These are phyloP conservation scores for Zaprionus bogoriensis DNA, from an alignment of 2,888 invertebrate genomes.

Conservation along the genomic window DNA sequence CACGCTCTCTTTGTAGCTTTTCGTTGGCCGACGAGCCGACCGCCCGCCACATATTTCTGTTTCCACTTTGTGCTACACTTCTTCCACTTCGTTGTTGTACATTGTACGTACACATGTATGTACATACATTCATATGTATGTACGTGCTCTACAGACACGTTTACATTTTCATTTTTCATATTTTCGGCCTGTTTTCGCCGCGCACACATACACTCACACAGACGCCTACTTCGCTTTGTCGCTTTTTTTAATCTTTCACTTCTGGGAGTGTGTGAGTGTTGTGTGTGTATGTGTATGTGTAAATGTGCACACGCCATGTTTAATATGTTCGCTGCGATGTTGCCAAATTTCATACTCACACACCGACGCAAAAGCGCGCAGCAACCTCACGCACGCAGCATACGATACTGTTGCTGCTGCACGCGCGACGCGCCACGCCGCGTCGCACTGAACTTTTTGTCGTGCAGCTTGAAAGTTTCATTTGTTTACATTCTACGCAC, in stretches of 20 bases:
- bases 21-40: conserved; percentile 27
- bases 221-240: conserved; percentile 39
- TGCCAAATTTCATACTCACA: conserved; percentile 67
- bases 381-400: neutral
- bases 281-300: neutral
- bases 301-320: conserved; percentile 46
- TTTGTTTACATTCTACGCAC: conserved; percentile 77
- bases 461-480: conserved; percentile 70
- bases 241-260: conserved; percentile 58
- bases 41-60: conserved; percentile 69
- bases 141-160: conserved; percentile 73
- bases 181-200: conserved; percentile 55
- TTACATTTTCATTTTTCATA: conserved; percentile 78
- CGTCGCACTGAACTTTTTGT: conserved; percentile 32
- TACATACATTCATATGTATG: conserved; percentile 20
- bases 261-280: no score
- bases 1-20: conserved; percentile 43
- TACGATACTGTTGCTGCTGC: no score
- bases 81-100: conserved; percentile 56
- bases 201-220: conserved; percentile 16
- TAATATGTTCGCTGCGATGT: conserved; percentile 47
- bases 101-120: neutral
- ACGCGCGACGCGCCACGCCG: no score
- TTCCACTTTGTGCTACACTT: conserved; percentile 75
- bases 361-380: neutral